Evolutionary conservation across 2,797 vertebrate species (phyloP), one percentile per base, ranked within the genome.

Genomic region (Pantherophis alleghaniensis): DNA sequence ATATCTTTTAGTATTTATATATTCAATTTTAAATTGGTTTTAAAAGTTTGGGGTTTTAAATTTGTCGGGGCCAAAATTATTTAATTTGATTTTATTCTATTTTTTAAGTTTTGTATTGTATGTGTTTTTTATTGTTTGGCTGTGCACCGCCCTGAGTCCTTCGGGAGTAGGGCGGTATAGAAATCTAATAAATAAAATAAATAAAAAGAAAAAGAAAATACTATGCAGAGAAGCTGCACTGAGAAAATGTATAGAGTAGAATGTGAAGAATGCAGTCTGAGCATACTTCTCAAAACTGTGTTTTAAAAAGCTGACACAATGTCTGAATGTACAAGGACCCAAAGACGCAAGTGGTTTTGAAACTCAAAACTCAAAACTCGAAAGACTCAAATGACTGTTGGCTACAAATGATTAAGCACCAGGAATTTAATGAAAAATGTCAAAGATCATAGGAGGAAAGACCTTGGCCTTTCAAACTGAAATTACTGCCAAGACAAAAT

Each of bases 131-230:
- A n/a, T n/a, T n/a, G n/a, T n/a, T n/a, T n/a, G n/a, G n/a, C n/a
- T n/a, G n/a, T n/a, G n/a, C n/a, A n/a, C n/a, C n/a, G n/a, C n/a
- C n/a, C n/a, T n/a, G n/a, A n/a, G n/a, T n/a, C n/a, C n/a, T n/a
- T n/a, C n/a, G n/a, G n/a, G n/a, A n/a, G n/a, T n/a, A n/a, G n/a
- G n/a, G n/a, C n/a, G n/a, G n/a, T n/a, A n/a, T n/a, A n/a, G n/a
- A n/a, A n/a, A n/a, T n/a, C n/a, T n/a, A n/a, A n/a, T n/a, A n/a
- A n/a, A n/a, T n/a, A n/a, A n/a, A n/a, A n/a, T n/a, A n/a, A n/a
- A n/a, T n/a, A n/a, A n/a, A n/a, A n/a, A n/a, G 90, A 92, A 90
- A 94, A 95, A 96, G 96, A 92, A 95, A 96, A 94, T 88, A 95
- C 53, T 53, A 37, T 59, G 90, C 90, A 90, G 11, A 0, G 92